Base-by-base conservation (phyloP, 2,888 invertebrate genomes). In the Ceramica pisi region DNA sequence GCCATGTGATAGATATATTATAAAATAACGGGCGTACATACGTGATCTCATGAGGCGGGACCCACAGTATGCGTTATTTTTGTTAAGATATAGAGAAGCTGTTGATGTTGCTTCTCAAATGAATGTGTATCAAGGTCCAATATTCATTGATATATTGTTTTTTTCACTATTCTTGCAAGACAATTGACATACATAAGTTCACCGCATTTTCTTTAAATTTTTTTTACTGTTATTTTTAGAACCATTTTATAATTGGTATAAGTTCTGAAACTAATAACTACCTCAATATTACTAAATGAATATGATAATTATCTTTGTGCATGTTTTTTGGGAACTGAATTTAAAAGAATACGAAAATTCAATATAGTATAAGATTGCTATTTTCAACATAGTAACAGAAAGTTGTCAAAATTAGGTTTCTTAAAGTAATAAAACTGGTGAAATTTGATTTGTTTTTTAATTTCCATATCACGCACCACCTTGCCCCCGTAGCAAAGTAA, bases 181-280 rank as follows among this genome's bases (percentile, higher is more conserved):
- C 86, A 86, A 87, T 85, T 86, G 84, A 82, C 86, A 88, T 87
- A 88, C 87, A 87, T 89, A 89, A 31, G 90, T 91, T 90, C 90
- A 91, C 88, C 88, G 69, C 78, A 78, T 89, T 92, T 91, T 89
- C 87, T 92, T 94, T 92, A 87, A 92, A 90, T 91, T 93, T 88
- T 88, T 87, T 31, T 31, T 88, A 90, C 92, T 94, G 93, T 94
- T 95, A 94, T 93, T 92, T 94, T 93, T 94, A 93, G 93, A 94
- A 92, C 92, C 92, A 94, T 94, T 94, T 91, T 93, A 90, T 95
- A 92, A 95, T 96, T 95, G 95, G 95, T 95, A 94, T 96, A 95
- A 95, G 95, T 96, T 95, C 94, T 93, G 94, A 94, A 95, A 95
- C 95, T 94, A 94, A 94, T 94, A 95, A 96, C 95, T 96, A 96